These are phyloP conservation scores for Trachymyrmex cornetzi DNA, from an alignment of 1,140 invertebrate species.

Conservation along the genomic window DNA sequence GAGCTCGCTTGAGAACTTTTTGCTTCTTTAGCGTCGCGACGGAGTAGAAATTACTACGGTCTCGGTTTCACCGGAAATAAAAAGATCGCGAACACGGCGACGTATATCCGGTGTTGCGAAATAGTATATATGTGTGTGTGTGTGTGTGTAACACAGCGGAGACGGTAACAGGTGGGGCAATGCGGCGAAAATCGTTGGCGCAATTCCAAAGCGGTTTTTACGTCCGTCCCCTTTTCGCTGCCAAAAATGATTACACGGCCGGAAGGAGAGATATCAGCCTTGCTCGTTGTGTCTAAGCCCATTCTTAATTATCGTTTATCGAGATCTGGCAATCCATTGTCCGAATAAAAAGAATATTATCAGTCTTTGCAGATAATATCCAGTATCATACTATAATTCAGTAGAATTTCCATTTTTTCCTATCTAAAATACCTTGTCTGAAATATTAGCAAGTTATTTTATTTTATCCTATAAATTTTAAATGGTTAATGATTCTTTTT, in stretches of 20 bases:
- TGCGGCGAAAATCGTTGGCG: slow-evolving; percentile 63
- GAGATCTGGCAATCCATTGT: neutral
- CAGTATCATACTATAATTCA: neutral
- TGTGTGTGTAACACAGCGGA: neutral
- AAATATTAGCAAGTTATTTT: neutral
- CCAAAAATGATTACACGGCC: slow-evolving; percentile 56
- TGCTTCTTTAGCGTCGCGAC: slow-evolving; percentile 14
- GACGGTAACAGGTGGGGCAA: slow-evolving; percentile 64
- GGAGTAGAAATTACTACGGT: slow-evolving; percentile 53
- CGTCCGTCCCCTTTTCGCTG: slow-evolving; percentile 43
- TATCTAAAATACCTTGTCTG: neutral
- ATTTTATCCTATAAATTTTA: neutral
- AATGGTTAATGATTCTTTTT: neutral
- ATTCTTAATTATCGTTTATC: slow-evolving; percentile 51
- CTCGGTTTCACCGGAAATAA: slow-evolving; percentile 52
- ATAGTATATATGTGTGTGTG: neutral
- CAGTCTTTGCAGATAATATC: neutral
- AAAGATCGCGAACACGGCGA: slow-evolving; percentile 45
- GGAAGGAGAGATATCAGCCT: slow-evolving; percentile 26
- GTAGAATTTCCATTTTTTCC: neutral
- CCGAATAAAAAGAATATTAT: slow-evolving; percentile 13
- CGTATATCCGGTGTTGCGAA: slow-evolving; percentile 18
- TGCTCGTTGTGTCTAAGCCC: slow-evolving; percentile 33
- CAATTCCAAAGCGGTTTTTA: slow-evolving; percentile 61
- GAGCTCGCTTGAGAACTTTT: slow-evolving; percentile 28